These are phyloP conservation scores for Girardinichthys multiradiatus DNA, from an alignment of 2,113 vertebrate species.

Conservation along the genomic window DNA sequence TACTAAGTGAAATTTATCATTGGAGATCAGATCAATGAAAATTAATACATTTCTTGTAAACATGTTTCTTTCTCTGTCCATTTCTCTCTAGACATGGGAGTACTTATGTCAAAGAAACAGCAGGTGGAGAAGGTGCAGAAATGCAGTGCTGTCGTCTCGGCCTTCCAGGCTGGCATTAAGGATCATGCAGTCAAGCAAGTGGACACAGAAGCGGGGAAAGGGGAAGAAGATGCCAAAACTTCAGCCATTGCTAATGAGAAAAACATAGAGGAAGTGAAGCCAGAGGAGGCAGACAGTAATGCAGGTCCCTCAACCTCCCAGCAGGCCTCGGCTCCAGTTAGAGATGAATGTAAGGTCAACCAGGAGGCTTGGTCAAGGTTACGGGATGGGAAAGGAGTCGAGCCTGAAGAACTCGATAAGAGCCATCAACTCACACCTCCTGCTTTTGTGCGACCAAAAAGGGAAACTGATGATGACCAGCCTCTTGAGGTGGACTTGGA, in stretches of 20 bases:
- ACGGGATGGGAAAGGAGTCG: slow-evolving; percentile 91
- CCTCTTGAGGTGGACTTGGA: slow-evolving; percentile 85
- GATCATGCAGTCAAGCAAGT: slow-evolving; percentile 78
- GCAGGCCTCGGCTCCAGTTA: slow-evolving; percentile 60
- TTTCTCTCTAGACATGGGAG: slow-evolving; percentile 87
- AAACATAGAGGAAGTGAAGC: slow-evolving; percentile 47
- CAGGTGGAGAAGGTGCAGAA: slow-evolving; percentile 98
- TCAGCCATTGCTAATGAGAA: slow-evolving; percentile 71
- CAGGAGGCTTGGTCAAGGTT: slow-evolving; percentile 92
- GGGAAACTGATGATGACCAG: slow-evolving; percentile 88
- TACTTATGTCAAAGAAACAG: slow-evolving; percentile 97
- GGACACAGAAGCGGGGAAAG: slow-evolving; percentile 63
- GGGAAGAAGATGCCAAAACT: slow-evolving; percentile 73
- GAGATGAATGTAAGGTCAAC: slow-evolving; percentile 79
- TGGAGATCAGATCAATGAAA: neutral
- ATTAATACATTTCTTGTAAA: slow-evolving; percentile 12
- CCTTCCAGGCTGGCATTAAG: slow-evolving; percentile 91
- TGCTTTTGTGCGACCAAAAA: slow-evolving; percentile 88
- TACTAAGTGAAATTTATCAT: neutral
- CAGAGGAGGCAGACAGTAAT: slow-evolving; percentile 68
- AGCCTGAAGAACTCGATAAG: slow-evolving; percentile 92
- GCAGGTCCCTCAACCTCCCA: slow-evolving; percentile 56
- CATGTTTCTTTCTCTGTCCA: slow-evolving; percentile 21
- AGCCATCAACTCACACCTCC: slow-evolving; percentile 87
- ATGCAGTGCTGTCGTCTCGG: slow-evolving; percentile 91